Conservation (phyloP, 1,140 invertebrate species). For the Drosophila arawakana region DNA sequence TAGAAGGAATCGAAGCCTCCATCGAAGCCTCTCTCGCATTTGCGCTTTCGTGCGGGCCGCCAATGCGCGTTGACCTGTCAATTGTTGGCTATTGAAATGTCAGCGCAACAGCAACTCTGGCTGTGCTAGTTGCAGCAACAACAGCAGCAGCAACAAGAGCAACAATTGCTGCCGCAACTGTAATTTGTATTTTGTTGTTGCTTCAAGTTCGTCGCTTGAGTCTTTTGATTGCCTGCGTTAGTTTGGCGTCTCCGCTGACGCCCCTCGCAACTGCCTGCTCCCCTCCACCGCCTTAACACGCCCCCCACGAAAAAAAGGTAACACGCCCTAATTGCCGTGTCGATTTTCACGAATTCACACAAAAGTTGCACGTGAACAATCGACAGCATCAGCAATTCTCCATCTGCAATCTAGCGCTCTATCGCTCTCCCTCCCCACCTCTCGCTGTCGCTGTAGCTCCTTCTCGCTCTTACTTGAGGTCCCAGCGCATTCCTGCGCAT, state of each 20-base stretch:
- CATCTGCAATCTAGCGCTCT: conserved; percentile 2
- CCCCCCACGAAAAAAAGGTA: background rate
- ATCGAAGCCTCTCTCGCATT: too few species aligned
- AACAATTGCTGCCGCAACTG: conserved; percentile 19
- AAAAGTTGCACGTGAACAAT: conserved; percentile 58
- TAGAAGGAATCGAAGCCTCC: background rate
- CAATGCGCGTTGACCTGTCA: conserved; percentile 84
- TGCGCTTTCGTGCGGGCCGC: conserved; percentile 37
- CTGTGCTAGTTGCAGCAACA: conserved; percentile 11
- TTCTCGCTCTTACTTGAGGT: conserved; percentile 4
- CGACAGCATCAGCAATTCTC: conserved; percentile 30
- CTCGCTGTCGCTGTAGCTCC: background rate
- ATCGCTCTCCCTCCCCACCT: background rate
- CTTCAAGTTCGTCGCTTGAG: conserved; percentile 76
- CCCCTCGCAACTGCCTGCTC: too few species aligned
- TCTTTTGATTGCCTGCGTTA: conserved; percentile 69
- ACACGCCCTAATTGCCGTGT: conserved; percentile 76
- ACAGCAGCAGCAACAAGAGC: background rate
- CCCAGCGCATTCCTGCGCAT: conserved; percentile 76
- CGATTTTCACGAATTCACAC: conserved; percentile 82
- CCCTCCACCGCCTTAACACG: too few species aligned
- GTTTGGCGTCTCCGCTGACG: too few species aligned
- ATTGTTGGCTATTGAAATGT: conserved; percentile 84
- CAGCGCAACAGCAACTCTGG: conserved; percentile 49
- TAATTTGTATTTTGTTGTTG: conserved; percentile 41